phyloP scores from a whole-genome alignment of 1,140 invertebrate species.

The Papilio machaon region DNA sequence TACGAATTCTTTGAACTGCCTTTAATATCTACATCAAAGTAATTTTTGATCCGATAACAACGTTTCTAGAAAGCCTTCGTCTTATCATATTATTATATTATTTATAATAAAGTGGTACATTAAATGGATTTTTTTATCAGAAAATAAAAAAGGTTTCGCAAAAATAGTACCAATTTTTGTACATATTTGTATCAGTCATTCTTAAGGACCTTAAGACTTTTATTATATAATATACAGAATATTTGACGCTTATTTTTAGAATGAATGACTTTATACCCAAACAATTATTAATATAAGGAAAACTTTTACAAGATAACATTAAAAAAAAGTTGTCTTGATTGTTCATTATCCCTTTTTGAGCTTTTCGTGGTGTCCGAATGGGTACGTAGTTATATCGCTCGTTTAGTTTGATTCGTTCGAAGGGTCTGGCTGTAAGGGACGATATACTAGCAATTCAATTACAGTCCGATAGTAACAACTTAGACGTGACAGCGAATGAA shows the following conservation, averaged over 20 bases:
- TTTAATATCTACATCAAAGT: neutral
- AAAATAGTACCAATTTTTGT: neutral
- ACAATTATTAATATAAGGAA: no score
- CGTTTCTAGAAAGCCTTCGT: neutral
- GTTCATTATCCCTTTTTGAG: neutral
- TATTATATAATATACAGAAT: no score
- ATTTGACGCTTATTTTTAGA: no score
- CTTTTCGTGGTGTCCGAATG: neutral
- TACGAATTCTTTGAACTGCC: neutral
- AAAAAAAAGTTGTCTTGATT: neutral
- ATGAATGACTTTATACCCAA: no score
- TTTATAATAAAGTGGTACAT: neutral
- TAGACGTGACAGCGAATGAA: slow-evolving; percentile 25
- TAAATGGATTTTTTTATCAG: neutral
- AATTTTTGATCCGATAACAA: neutral
- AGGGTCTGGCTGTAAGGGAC: neutral
- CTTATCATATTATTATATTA: neutral
- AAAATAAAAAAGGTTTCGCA: neutral
- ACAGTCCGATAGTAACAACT: slow-evolving; percentile 22
- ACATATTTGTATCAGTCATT: no score
- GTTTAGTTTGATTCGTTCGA: neutral
- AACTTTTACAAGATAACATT: neutral
- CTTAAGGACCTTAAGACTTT: no score
- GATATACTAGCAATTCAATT: slow-evolving; percentile 20
- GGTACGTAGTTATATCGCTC: neutral